Evolutionary conservation across 2,888 invertebrate genomes (phyloP), one percentile per base, ranked within the genome.

Genomic region (Xanthorhoe designata): DNA sequence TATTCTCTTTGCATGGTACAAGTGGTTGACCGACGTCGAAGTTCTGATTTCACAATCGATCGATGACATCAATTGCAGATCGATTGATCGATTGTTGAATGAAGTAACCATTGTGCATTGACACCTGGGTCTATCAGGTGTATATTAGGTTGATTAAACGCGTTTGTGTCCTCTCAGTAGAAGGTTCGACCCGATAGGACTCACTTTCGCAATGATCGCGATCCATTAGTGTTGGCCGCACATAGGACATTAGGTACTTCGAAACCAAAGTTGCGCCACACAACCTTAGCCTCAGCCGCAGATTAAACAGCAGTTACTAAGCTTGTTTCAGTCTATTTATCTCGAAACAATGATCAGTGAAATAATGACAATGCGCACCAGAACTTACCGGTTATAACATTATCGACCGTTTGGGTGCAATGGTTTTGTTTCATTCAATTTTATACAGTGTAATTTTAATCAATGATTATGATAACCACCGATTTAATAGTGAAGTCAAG

Each of bases 321-420:
- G 49, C 17, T 53, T 53, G 53, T 58, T 66, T 73, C 83, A 83
- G 78, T 82, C 82, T 83, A 81, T 78, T 86, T 83, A 82, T 69
- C 75, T 70, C 69, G 75, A 80, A 80, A 83, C 83, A 84, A 86
- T 68, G 57, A 69, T 49, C 47, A 50, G 15, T 47, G 47, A 6
- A 47, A 47, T 47, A 47, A 47, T 13, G 47, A 47, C 47, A 47
- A 47, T 45, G 38, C 15, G 13, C 47, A 47, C 15, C 47, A 47
- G 8, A 7, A 45, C 42, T 3, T 42, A n/a, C 42, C 42, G n/a
- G 42, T 35, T 35, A 35, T 35, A 9, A 4, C 17, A 47, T 47
- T 47, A 47, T 47, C 38, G 38, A 13, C 38, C 13, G 38, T 42
- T 42, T 42, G 38, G 38, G 38, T 13, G 38, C 38, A 13, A 38